Conservation (phyloP, 2,113 vertebrate species). For the Muntiacus reevesi region DNA sequence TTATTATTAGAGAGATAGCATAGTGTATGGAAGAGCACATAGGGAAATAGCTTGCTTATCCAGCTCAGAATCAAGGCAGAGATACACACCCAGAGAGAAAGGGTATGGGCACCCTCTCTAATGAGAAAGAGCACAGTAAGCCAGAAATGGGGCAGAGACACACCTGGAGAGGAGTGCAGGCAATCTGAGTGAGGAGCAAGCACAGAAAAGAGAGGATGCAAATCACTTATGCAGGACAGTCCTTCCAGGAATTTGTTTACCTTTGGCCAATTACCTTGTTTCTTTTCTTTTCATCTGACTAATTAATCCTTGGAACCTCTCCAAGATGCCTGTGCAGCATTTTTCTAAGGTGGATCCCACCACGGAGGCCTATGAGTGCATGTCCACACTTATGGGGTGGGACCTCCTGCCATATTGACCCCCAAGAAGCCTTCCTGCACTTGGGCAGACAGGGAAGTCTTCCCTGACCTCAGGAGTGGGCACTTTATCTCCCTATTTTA, state of each 20-base stretch:
- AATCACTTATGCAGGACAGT: not conserved
- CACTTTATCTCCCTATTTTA: not conserved
- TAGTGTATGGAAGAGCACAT: not conserved
- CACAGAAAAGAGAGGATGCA: not conserved
- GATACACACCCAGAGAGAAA: not conserved
- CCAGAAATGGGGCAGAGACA: not conserved
- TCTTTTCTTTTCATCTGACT: not conserved
- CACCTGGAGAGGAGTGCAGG: not conserved
- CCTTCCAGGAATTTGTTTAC: not conserved
- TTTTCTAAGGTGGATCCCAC: not conserved
- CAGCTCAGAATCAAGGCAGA: not conserved
- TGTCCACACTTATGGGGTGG: not conserved
- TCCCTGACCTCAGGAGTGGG: not conserved
- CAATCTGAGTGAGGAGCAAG: not conserved
- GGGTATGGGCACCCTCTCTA: not conserved
- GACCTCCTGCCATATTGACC: fast-evolving
- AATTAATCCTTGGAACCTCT: not conserved
- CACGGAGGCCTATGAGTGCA: not conserved
- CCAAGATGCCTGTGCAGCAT: not conserved
- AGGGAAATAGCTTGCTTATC: not conserved
- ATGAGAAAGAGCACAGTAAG: not conserved
- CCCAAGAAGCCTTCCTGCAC: not conserved
- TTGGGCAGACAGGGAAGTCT: not conserved
- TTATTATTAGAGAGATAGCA: not conserved
- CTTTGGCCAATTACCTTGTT: not conserved